These are phyloP conservation scores for Hirundo rustica DNA, from an alignment of 2,797 vertebrate species.

Conservation along the genomic window DNA sequence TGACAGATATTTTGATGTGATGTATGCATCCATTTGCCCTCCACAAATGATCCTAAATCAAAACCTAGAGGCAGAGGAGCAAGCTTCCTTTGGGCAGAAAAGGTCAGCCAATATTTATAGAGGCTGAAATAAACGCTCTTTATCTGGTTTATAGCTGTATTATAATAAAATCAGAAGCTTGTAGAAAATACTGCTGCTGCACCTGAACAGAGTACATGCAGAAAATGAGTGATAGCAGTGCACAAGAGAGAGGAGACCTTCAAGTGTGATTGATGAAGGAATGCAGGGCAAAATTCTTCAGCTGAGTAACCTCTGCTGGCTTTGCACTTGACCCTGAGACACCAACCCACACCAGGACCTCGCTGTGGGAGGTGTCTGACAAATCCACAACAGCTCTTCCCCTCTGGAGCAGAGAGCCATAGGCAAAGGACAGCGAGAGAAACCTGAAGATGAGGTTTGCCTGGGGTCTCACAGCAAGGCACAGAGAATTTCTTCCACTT, in stretches of 20 bases:
- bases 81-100: constrained; percentile 36
- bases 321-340: background rate
- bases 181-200: background rate
- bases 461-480: background rate
- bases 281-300: background rate
- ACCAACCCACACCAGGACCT: background rate
- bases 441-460: background rate
- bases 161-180: constrained; percentile 39
- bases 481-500: background rate
- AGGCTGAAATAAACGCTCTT: constrained; percentile 13
- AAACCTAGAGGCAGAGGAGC: constrained; percentile 2
- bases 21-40: constrained; percentile 26
- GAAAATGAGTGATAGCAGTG: background rate
- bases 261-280: background rate
- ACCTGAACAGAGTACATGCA: background rate
- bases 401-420: background rate
- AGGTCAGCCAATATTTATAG: constrained; percentile 54
- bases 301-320: background rate
- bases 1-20: background rate
- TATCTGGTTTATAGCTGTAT: constrained; percentile 35
- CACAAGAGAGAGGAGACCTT: background rate
- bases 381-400: background rate
- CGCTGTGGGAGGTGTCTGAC: rapidly evolving
- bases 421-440: background rate
- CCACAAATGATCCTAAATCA: constrained; percentile 43